These are phyloP conservation scores for Netelia melanura DNA, from an alignment of 2,888 invertebrate species.

Conservation along the genomic window DNA sequence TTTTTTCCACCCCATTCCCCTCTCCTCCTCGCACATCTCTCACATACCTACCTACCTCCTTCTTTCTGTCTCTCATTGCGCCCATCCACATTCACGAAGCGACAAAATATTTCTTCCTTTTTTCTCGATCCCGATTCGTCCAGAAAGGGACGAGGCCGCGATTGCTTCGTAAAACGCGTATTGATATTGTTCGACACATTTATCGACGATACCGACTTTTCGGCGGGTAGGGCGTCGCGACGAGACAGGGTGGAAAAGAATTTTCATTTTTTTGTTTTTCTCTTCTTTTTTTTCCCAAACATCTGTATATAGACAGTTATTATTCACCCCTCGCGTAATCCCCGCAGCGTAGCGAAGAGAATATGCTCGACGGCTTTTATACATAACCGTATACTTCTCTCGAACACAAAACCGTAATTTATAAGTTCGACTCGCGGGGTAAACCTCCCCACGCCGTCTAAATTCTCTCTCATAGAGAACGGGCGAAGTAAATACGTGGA, in stretches of 20 bases:
- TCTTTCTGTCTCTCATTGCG: background rate
- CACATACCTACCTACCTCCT: background rate
- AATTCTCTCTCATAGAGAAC: slow-evolving; percentile 6
- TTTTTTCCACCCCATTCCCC: slow-evolving; percentile 36
- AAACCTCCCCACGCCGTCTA: slow-evolving; percentile 21
- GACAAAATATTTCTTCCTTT: background rate
- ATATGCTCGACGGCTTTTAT: slow-evolving; percentile 57
- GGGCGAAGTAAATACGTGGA: background rate
- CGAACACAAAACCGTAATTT: slow-evolving; percentile 66
- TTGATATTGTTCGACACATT: slow-evolving; percentile 51
- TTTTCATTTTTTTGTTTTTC: background rate
- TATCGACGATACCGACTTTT: background rate
- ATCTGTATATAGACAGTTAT: slow-evolving; percentile 38
- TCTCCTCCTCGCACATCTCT: slow-evolving; percentile 2
- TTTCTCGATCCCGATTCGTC: slow-evolving; percentile 15
- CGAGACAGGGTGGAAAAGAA: background rate
- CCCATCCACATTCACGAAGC: background rate
- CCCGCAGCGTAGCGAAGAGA: slow-evolving; percentile 62
- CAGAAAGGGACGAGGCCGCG: background rate
- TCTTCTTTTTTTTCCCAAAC: slow-evolving; percentile 13
- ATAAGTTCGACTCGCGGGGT: slow-evolving; percentile 68
- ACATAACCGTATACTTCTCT: slow-evolving; percentile 24
- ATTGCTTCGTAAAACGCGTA: slow-evolving; percentile 43
- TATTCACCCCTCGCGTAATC: slow-evolving; percentile 66
- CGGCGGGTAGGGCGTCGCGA: background rate